These are phyloP conservation scores for Polyommatus icarus DNA, from an alignment of 2,888 invertebrate genomes.

Conservation along the genomic window DNA sequence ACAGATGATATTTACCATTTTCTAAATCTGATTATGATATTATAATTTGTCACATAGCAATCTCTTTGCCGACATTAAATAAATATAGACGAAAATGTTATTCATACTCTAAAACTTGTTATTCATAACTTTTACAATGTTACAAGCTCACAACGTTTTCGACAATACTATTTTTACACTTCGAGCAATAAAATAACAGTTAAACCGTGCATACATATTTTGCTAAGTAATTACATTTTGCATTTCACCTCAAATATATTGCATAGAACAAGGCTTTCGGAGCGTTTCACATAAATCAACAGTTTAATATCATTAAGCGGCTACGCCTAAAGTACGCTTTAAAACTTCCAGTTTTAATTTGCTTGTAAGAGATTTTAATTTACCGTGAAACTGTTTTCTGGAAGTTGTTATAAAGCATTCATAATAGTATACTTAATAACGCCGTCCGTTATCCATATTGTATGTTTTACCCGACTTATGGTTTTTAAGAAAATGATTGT, in stretches of 20 bases:
- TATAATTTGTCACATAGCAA: no score
- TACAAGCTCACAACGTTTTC: not conserved
- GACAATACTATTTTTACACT: not conserved
- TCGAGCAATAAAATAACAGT: slow-evolving; percentile 12
- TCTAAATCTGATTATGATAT: no score
- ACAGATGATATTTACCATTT: no score
- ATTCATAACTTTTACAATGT: not conserved
- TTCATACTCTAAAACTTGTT: no score
- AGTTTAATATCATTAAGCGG: slow-evolving; percentile 70
- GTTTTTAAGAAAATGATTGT: no score
- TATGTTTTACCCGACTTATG: not conserved
- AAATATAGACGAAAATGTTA: not conserved
- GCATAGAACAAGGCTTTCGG: slow-evolving; percentile 48
- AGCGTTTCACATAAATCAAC: slow-evolving; percentile 65
- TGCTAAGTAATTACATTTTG: slow-evolving; percentile 34
- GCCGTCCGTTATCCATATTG: slow-evolving; percentile 10
- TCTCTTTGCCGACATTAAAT: no score
- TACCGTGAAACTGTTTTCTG: slow-evolving; percentile 65
- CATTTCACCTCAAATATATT: slow-evolving; percentile 39
- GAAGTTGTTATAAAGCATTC: slow-evolving; percentile 68
- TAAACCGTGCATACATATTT: slow-evolving; percentile 27
- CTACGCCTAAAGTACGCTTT: slow-evolving; percentile 66
- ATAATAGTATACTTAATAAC: slow-evolving; percentile 56
- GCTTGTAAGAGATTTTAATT: slow-evolving; percentile 69
- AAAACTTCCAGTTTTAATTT: slow-evolving; percentile 69